Evolutionary conservation across 2,888 invertebrate species (phyloP).

Genomic region (Himalopsyche anomala): DNA sequence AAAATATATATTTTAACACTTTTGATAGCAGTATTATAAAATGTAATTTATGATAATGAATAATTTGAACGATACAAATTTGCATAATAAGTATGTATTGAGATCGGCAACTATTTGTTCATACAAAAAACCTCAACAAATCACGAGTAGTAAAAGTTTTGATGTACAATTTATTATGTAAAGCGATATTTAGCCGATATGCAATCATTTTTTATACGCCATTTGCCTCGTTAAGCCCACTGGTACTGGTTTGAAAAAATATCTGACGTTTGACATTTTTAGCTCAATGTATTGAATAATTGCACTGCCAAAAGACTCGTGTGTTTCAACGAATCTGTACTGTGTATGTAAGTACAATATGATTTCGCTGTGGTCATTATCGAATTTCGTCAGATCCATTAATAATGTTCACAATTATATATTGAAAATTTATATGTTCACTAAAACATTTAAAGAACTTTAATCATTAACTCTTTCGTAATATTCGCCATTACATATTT

Average conservation of each 20-base stretch:
- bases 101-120: not conserved
- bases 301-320: not conserved
- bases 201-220: conserved; percentile 11
- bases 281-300: not conserved
- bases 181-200: not conserved
- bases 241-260: not conserved
- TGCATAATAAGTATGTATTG: conserved; percentile 20
- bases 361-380: not conserved
- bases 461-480: too few relatives aligned
- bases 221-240: conserved; percentile 17
- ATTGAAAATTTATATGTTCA: not conserved
- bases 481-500: too few relatives aligned
- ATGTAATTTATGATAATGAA: conserved; percentile 37
- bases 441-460: too few relatives aligned
- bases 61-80: not conserved
- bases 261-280: conserved; percentile 39
- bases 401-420: not conserved
- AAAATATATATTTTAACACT: conserved; percentile 12
- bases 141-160: conserved; percentile 31
- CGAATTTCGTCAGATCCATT: conserved; percentile 5
- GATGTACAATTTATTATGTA: conserved; percentile 43
- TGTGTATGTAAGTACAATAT: not conserved
- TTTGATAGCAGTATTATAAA: conserved; percentile 27
- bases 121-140: conserved; percentile 28
- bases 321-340: not conserved